Base-by-base conservation (phyloP, 2,888 invertebrate species). In the Machimus atricapillus region DNA sequence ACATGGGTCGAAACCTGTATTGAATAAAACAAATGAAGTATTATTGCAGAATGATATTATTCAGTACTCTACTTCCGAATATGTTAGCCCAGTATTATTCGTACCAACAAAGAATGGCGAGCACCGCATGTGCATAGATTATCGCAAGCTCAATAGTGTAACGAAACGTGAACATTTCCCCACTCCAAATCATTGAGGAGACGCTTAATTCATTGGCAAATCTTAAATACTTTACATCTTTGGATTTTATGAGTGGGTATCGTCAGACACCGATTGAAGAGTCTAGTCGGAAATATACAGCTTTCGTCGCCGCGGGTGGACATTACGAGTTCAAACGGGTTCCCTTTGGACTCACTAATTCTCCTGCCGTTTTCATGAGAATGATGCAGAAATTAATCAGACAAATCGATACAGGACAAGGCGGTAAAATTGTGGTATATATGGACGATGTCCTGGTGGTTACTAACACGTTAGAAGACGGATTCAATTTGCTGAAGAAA, bases 261-360 rank as follows among this genome's bases (percentile, higher is more conserved):
- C 74, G 86, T 77, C 87, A 87, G 79, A 83, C 86, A 46, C 14
- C 76, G 0, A 46, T 87, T 19, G 58, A 58, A 8, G 74, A 74
- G 0, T 66, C 77, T 14, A 52, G 43, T 73, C 85, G 78, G 27
- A 88, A 82, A 52, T 89, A 87, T 16, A 90, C 90, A 3, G 87
- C 88, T 0, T 90, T 90, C 76, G 89, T 90, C 1, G 90, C 90
- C 0, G 90, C 90, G 0, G 90, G 90, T 14, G 90, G 90, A 0
- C 90, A 90, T 43, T 90, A 89, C 31, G 89, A 90, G 78, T n/a
- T n/a, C n/a, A n/a, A n/a, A n/a, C n/a, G n/a, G n/a, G n/a, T n/a
- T n/a, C n/a, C n/a, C n/a, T n/a, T 90, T 89, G 90, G 90, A 1
- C 40, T 90, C 6, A 89, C 89, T 0, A 90, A 89, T 73, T 89